A percentile compares a stretch with the other conserved stretches of the same genome.
Evolutionary conservation across 2,797 vertebrate species (phyloP).

Genomic region (Acipenser transmontanus): DNA sequence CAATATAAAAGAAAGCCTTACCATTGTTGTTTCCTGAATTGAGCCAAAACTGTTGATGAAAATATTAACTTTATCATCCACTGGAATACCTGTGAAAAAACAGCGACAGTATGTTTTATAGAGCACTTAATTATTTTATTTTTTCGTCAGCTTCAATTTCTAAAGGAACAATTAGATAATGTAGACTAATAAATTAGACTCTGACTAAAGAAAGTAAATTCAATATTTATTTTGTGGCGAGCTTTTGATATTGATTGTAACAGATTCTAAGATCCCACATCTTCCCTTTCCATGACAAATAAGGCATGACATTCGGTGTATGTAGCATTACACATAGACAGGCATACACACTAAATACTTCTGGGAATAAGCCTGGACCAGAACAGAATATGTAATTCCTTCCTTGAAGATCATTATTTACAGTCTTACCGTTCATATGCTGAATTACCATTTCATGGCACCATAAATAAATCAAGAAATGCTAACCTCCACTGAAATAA

Average conservation of each 20-base stretch:
- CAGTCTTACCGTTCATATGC: neutral
- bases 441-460: neutral
- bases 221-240: neutral
- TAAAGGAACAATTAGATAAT: no score
- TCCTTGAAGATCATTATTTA: neutral
- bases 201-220: neutral
- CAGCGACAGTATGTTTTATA: constrained; percentile 5
- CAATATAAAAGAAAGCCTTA: constrained; percentile 48
- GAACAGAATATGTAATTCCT: no score
- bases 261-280: no score
- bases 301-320: no score
- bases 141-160: no score
- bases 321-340: no score
- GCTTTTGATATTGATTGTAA: neutral
- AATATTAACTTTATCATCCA: constrained; percentile 95
- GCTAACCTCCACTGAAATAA: neutral
- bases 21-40: constrained; percentile 98
- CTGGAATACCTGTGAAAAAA: constrained; percentile 77
- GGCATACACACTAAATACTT: no score
- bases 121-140: no score
- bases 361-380: no score
- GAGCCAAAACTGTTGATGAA: constrained; percentile 99
- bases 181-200: no score
- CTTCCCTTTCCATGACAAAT: no score
- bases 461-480: neutral